A percentile compares a stretch with the other conserved stretches of the same genome.
phyloP scores from a whole-genome alignment of 2,888 invertebrate genomes.

The Dicyrtomina minuta region DNA sequence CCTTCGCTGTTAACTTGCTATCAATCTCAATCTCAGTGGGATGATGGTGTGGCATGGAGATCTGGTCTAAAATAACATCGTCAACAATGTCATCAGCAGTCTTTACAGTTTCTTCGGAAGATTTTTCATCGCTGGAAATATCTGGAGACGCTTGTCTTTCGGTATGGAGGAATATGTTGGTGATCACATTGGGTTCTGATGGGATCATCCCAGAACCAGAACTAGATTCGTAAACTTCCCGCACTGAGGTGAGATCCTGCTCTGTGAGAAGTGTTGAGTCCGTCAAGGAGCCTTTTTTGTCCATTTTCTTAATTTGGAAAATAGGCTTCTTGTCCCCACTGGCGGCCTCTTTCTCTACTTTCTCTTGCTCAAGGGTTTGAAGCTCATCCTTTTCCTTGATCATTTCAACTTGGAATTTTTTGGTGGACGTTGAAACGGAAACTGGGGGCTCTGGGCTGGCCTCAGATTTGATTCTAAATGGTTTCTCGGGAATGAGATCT shows the following conservation, averaged over 20 bases:
- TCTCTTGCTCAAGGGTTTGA: too few relatives aligned
- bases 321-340: conserved; percentile 16
- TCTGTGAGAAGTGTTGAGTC: neutral
- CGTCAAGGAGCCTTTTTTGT: neutral
- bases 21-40: neutral
- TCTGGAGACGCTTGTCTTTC: conserved; percentile 40
- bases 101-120: conserved; percentile 35
- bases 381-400: conserved; percentile 47
- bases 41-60: too few relatives aligned
- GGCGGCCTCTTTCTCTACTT: neutral
- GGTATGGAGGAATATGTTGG: neutral
- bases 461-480: conserved; percentile 23
- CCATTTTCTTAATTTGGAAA: conserved; percentile 27
- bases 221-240: neutral
- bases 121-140: conserved; percentile 38
- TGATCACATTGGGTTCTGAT: neutral
- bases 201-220: neutral
- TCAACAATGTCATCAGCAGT: conserved; percentile 14
- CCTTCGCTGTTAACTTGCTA: conserved; percentile 10
- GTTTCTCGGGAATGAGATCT: conserved; percentile 43
- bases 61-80: neutral
- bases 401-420: conserved; percentile 67
- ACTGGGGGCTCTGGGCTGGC: conserved; percentile 34
- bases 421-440: neutral
- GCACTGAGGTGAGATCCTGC: neutral